These are phyloP conservation scores for Phortica okadai DNA, from an alignment of 2,888 invertebrate genomes.

Conservation along the genomic window DNA sequence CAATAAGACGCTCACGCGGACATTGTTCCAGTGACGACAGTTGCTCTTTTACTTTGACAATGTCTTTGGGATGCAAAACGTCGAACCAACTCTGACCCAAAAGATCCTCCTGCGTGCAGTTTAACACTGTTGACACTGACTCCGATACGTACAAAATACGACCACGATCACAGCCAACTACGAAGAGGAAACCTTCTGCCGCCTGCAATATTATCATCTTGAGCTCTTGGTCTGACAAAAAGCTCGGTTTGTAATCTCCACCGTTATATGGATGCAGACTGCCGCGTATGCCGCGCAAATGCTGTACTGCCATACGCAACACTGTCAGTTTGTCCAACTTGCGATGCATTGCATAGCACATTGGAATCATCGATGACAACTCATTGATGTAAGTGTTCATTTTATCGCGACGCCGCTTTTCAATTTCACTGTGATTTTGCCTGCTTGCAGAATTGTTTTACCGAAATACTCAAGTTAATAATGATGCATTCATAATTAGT, in stretches of 20 bases:
- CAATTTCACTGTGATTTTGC: slow-evolving; percentile 97
- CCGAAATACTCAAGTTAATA: slow-evolving; percentile 1
- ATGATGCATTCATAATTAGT: neutral
- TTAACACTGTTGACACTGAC: slow-evolving; percentile 88
- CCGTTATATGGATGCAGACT: slow-evolving; percentile 85
- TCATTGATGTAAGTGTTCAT: slow-evolving; percentile 97
- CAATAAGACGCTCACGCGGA: slow-evolving; percentile 91
- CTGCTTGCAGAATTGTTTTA: slow-evolving; percentile 76
- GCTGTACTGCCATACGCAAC: slow-evolving; percentile 94
- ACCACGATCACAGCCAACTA: slow-evolving; percentile 94
- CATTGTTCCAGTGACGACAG: slow-evolving; percentile 92
- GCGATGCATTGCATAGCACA: slow-evolving; percentile 94
- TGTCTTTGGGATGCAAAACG: slow-evolving; percentile 95
- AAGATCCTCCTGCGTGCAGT: slow-evolving; percentile 90
- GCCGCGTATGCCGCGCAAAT: slow-evolving; percentile 87
- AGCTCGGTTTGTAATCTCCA: slow-evolving; percentile 87
- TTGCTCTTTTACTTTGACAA: slow-evolving; percentile 96
- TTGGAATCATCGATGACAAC: slow-evolving; percentile 91
- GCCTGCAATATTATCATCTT: slow-evolving; percentile 90
- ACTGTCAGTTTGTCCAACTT: slow-evolving; percentile 95
- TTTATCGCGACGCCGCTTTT: slow-evolving; percentile 94
- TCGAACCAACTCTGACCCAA: slow-evolving; percentile 96
- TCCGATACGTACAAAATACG: slow-evolving; percentile 92
- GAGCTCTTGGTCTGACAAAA: slow-evolving; percentile 90
- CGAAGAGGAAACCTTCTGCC: slow-evolving; percentile 93